Evolutionary conservation across 2,888 invertebrate species (phyloP).

Genomic region (Hemaris fuciformis): DNA sequence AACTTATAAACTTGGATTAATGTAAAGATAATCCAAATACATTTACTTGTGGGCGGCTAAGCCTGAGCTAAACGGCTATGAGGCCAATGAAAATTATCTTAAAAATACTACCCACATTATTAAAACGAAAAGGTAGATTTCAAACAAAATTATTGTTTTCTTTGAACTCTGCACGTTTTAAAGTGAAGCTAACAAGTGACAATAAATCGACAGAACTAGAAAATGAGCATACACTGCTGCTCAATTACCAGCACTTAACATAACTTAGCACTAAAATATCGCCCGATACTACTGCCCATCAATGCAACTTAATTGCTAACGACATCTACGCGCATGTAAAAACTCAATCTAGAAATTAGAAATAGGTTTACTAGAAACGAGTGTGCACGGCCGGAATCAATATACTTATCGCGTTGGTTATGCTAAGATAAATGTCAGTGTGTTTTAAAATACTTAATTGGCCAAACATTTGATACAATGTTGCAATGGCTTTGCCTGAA

Average conservation of each 20-base stretch:
- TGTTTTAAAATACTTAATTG: neutral
- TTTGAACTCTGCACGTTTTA: too few species aligned
- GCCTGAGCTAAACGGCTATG: neutral
- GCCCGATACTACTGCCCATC: neutral
- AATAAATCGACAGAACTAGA: neutral
- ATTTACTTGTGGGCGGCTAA: slow-evolving; percentile 19
- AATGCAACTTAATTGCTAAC: neutral
- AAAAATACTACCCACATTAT: neutral
- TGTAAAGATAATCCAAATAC: neutral
- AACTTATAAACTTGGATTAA: neutral
- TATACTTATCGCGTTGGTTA: neutral
- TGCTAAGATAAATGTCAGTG: neutral
- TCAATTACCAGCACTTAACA: neutral
- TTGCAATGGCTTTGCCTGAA: neutral
- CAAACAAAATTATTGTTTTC: neutral
- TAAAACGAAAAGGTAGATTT: neutral
- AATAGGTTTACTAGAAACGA: neutral
- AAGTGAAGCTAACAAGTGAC: too few species aligned
- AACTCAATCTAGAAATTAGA: neutral
- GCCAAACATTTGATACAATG: neutral
- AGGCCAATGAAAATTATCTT: neutral
- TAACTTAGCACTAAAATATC: too few species aligned
- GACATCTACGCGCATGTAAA: neutral
- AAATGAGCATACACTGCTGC: neutral
- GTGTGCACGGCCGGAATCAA: neutral